Base-by-base conservation (phyloP, 2,113 vertebrate genomes). In the Etia nguti region DNA sequence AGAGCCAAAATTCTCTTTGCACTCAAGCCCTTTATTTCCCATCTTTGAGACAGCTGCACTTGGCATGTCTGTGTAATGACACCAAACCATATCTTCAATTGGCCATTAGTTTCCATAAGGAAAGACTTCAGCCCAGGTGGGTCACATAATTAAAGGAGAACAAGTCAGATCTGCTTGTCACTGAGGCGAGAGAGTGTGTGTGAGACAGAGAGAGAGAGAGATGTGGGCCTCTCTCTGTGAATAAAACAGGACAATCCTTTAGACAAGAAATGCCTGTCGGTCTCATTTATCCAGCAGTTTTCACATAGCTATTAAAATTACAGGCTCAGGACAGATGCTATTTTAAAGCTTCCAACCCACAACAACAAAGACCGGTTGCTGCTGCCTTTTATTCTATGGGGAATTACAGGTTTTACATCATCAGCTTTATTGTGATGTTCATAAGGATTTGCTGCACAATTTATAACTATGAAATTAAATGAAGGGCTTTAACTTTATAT, bases 291-390 rank as follows among this genome's bases (percentile, higher is more conserved):
- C 90, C 83, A 57, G 68, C 83, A 50, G 56, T 81, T 89, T 89
- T 77, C 85, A 70, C 84, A 87, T 84, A 65, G 82, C 84, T 83
- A 88, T 94, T 92, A 90, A 92, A 95, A 94, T 90, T 57, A 91
- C 75, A 84, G 87, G 43, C 90, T 89, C 79, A 84, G 87, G 80
- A 90, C 73, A 29, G 55, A 68, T 24, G 18, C 79, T 84, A 82
- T 94, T 94, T 92, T 92, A 90, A 91, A 93, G 90, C 95, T 89
- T 87, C 91, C 93, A 92, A 94, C 94, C 90, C 91, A 88, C 82
- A 83, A 84, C 24, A 90, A 43, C 29, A 90, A 56, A 90, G 89
- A 93, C 70, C 79, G 79, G 88, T 89, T 8, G 46, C 82, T 81
- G 20, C 54, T 73, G 90, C 82, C 79, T 80, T 77, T 87, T 88